These are phyloP conservation scores for Hyles vespertilio DNA, from an alignment of 1,140 invertebrate species.

Conservation along the genomic window DNA sequence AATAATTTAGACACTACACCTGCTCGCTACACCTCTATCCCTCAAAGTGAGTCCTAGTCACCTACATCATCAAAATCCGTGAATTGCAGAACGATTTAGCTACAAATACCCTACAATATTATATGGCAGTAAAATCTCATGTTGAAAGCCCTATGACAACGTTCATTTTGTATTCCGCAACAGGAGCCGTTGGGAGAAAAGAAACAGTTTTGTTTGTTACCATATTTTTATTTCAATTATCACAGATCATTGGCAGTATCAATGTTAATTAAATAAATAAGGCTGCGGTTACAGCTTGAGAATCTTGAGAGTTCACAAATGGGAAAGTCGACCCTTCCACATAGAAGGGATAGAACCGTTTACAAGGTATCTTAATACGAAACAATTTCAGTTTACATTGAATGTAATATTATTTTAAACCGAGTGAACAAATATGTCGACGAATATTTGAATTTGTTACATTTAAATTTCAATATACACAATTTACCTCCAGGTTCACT, in stretches of 20 bases:
- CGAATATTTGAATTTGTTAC: no score
- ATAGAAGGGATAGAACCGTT: conserved; percentile 1
- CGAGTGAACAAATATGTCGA: no score
- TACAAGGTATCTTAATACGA: conserved; percentile 7
- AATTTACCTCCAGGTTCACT: no score
- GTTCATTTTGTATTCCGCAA: conserved; percentile 16
- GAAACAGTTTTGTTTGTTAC: conserved; percentile 64
- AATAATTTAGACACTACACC: no score
- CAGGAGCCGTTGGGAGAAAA: conserved; percentile 61
- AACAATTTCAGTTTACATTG: conserved; percentile 1
- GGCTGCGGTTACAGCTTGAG: conserved; percentile 36
- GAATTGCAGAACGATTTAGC: no score
- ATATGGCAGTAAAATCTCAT: background rate
- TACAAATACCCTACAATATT: background rate
- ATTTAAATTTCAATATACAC: no score
- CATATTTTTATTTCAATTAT: conserved; percentile 62
- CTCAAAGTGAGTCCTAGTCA: no score
- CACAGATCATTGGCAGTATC: conserved; percentile 44
- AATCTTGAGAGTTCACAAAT: conserved; percentile 21
- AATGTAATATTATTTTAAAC: no score
- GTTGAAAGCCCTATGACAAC: no score
- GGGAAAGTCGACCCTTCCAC: conserved; percentile 20
- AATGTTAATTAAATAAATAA: conserved; percentile 29
- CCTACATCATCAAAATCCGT: no score
- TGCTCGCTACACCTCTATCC: no score